These are phyloP conservation scores for Conus betulinus DNA, from an alignment of 1,140 invertebrate genomes.

Conservation along the genomic window DNA sequence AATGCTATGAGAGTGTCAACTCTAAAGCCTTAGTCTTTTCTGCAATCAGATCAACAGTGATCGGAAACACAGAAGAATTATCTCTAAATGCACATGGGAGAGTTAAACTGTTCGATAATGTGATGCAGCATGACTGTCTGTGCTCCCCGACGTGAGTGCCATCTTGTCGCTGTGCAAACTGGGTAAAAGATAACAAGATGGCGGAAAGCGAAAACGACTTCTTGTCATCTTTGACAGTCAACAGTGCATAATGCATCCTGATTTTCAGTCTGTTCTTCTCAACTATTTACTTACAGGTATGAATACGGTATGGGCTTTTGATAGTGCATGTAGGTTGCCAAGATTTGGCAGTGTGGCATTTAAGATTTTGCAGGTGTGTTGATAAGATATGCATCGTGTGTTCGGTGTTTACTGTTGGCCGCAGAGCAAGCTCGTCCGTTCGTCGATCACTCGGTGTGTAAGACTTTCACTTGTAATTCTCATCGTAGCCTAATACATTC, in stretches of 20 bases:
- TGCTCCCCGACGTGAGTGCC: conserved; percentile 35
- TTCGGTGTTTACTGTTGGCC: no score
- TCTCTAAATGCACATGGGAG: neutral
- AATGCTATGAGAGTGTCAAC: neutral
- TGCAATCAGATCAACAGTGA: neutral
- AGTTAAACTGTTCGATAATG: conserved; percentile 16
- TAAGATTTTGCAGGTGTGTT: neutral
- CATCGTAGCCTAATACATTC: no score
- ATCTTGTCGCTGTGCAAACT: conserved; percentile 36
- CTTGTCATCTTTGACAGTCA: conserved; percentile 31
- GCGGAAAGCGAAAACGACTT: conserved; percentile 31
- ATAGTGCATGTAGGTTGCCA: neutral
- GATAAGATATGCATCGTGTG: neutral
- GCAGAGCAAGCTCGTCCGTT: no score
- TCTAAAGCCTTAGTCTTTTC: neutral
- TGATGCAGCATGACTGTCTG: conserved; percentile 37
- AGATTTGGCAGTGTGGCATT: neutral
- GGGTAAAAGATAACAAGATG: conserved; percentile 46
- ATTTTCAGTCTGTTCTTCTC: neutral
- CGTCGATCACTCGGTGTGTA: no score
- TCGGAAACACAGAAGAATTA: neutral
- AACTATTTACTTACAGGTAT: neutral
- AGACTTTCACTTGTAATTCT: no score
- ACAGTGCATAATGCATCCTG: conserved; percentile 22
- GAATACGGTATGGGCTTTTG: neutral